A percentile compares a stretch with the other conserved stretches of the same genome.
Evolutionary conservation across 2,113 vertebrate species (phyloP).

Genomic region (Pygathrix nemaeus): DNA sequence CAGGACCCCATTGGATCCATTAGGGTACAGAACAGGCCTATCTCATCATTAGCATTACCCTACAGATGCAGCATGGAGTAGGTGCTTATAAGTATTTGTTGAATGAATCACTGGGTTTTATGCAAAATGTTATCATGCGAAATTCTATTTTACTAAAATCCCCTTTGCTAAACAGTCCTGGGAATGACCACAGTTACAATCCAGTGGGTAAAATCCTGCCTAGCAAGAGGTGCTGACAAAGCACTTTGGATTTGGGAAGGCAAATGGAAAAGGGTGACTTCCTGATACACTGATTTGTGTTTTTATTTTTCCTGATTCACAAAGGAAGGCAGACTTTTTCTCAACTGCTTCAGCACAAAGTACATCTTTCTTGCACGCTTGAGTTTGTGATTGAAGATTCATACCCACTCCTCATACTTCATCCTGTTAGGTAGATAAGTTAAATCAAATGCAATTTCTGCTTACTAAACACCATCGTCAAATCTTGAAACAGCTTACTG

Average conservation of each 20-base stretch:
- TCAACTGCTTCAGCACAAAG: neutral
- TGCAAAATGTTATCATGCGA: neutral
- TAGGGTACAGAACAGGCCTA: neutral
- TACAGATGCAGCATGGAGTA: neutral
- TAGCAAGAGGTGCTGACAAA: neutral
- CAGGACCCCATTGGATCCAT: neutral
- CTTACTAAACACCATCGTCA: neutral
- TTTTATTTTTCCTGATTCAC: conserved; percentile 10
- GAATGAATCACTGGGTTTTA: neutral
- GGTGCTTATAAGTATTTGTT: neutral
- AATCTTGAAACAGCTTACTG: neutral
- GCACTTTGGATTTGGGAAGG: neutral
- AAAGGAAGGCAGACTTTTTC: neutral
- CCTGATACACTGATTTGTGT: neutral
- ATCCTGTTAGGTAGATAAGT: neutral
- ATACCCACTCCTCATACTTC: neutral
- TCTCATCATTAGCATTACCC: neutral
- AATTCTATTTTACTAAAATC: neutral
- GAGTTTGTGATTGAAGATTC: conserved; percentile 43
- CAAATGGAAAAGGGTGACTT: neutral
- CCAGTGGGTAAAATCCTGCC: neutral
- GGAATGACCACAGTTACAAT: neutral
- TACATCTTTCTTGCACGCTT: neutral
- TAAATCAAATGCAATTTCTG: conserved; percentile 35
- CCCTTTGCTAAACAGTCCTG: neutral